A percentile compares a stretch with the other conserved stretches of the same genome.
phyloP scores from a whole-genome alignment of 1,140 invertebrate species.

The Mya arenaria region DNA sequence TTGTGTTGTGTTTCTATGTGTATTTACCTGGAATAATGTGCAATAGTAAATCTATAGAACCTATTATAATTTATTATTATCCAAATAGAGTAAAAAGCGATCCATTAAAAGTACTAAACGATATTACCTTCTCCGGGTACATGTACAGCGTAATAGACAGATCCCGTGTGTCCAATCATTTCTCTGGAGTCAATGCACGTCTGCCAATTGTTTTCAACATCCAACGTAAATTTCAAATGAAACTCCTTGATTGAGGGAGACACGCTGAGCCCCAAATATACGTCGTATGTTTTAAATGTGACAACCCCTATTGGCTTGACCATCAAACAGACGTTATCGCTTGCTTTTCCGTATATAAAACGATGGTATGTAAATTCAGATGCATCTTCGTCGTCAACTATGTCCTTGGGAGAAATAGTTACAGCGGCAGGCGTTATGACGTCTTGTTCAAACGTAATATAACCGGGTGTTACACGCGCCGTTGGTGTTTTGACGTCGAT shows the following conservation, averaged over 20 bases:
- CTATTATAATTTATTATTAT: no score
- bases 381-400: conserved; percentile 38
- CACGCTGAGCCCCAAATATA: not conserved
- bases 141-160: not conserved
- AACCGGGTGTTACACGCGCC: not conserved
- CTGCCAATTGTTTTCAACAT: not conserved
- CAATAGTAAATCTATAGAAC: no score
- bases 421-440: conserved; percentile 7
- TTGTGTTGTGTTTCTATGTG: no score
- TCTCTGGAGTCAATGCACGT: not conserved
- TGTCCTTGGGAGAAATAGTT: not conserved
- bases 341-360: conserved; percentile 12
- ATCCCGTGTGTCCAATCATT: conserved; percentile 18
- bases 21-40: no score
- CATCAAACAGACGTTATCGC: conserved; percentile 28
- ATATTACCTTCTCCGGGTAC: conserved; percentile 21
- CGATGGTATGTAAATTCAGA: conserved; percentile 34
- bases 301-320: not conserved
- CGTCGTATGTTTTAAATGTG: not conserved
- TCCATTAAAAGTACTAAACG: no score
- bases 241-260: conserved; percentile 14
- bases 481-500: conserved; percentile 16
- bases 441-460: conserved; percentile 20
- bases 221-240: not conserved
- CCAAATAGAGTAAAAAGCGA: no score